phyloP scores from a whole-genome alignment of 2,888 invertebrate species.

The Campoletis raptor region DNA sequence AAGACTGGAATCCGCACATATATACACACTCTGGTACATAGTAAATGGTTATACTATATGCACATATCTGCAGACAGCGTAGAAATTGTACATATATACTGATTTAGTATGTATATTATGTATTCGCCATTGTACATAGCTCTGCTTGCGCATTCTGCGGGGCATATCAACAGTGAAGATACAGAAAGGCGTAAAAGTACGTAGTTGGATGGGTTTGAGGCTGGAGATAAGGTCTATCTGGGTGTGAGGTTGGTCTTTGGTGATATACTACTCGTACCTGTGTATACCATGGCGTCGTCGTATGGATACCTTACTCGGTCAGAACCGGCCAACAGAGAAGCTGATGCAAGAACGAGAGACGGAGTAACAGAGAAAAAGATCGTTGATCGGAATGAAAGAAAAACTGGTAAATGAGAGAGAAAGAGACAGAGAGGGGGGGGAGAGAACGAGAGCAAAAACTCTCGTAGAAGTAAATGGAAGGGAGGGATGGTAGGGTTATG shows the following conservation, averaged over 20 bases:
- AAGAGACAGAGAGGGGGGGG: not conserved
- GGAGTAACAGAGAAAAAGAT: slow-evolving; percentile 13
- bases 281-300: slow-evolving; percentile 2
- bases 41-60: slow-evolving; percentile 6
- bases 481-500: not conserved
- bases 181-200: slow-evolving; percentile 13
- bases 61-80: slow-evolving; percentile 22
- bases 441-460: not conserved
- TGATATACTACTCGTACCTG: slow-evolving; percentile 16
- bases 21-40: not conserved
- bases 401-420: slow-evolving; percentile 38
- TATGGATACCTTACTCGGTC: slow-evolving; percentile 54
- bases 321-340: slow-evolving; percentile 47
- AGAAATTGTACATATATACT: slow-evolving; percentile 28
- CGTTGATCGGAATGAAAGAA: slow-evolving; percentile 29
- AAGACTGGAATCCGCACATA: not conserved
- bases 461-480: slow-evolving; percentile 12
- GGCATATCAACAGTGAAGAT: not conserved
- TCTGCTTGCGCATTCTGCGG: slow-evolving; percentile 36
- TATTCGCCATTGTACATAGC: slow-evolving; percentile 36
- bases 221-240: not conserved
- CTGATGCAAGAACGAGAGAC: slow-evolving; percentile 1
- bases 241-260: not conserved
- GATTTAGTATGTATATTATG: slow-evolving; percentile 34
- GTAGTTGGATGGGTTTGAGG: not conserved